Evolutionary conservation across 2,888 invertebrate species (phyloP), one percentile per base, ranked within the genome.

Genomic region (Heterodera filipjevi): DNA sequence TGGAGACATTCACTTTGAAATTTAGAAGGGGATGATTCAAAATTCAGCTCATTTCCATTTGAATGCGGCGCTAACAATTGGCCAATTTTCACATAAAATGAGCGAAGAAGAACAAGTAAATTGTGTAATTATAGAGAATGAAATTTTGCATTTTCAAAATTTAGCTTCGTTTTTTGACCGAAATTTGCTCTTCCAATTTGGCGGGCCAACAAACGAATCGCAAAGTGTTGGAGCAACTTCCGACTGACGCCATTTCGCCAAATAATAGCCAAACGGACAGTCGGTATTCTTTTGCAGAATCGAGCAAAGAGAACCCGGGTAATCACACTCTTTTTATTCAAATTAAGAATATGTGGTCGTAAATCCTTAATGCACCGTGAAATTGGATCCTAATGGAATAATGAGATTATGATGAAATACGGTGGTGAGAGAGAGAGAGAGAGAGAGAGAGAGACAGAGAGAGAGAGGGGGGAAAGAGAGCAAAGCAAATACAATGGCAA

Each of bases 11-110:
- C n/a, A n/a, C n/a, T 46, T 39, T 6, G 39, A 2, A 35, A 27
- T 73, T 73, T 27, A 46, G 10, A 39, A n/a, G 33, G n/a, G n/a
- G n/a, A n/a, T 46, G 0, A 46, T n/a, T 12, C 39, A 10, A 27
- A 35, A 14, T 59, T 66, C 32, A 75, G 75, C 66, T 8, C 75
- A 75, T 75, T 75, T 75, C 33, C 66, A 75, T 64, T 35, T 75
- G 30, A 75, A 75, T 64, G 35, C 75, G 16, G 22, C 64, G 22
- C 27, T 64, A 1, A 8, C n/a, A n/a, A 3, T 59, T 59, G 59
- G 27, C 8, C 59, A 59, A 59, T 59, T 27, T 59, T 59, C 59
- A 12, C 59, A 59, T 59, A 59, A 59, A 59, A 59, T 59, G 59
- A 59, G 59, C 59, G 59, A 59, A 8, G 59, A 59, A 59, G 35